Base-by-base conservation (phyloP, 30 jellyfish, hydroid and myxozoan genomes). In the Pelagia noctiluca region DNA sequence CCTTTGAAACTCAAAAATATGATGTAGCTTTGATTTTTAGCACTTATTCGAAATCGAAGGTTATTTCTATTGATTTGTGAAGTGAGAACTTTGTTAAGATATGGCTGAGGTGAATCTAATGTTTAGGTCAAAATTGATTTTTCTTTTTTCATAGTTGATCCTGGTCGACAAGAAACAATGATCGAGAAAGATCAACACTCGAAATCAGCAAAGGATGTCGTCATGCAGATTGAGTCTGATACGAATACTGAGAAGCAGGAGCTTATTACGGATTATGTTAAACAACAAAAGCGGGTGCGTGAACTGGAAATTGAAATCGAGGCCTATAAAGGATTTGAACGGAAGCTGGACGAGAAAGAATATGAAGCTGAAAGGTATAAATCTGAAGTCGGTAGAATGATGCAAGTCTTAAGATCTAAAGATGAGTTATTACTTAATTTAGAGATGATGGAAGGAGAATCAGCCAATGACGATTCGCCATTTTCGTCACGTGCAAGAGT, bases 361-460 rank as follows among this genome's bases (percentile, higher is more conserved):
- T 28, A 36, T 32, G 95, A 85, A 73, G 53, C 63, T 38, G 84
- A 85, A 26, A 57, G 64, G 42, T 25, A 50, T 0, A 85, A 75
- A 34, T 47, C 83, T 5, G 95, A 85, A 67, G 33, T 79, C 26
- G 88, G 75, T 5, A 77, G 86, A 65, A 65, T 88, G 85, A 88
- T 88, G 96, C 85, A 88, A 33, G 96, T 88, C 61, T 63, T 88
- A 31, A 35, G 85, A 13, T 28, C 86, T 0, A 88, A 88, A 68
- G 96, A 88, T 71, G 96, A 88, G 66, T 63, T 74, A 50, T 46
- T 88, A 31, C 64, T 88, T 38, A 70, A 78, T 50, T 50, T 88
- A 71, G 91, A 88, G 72, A 69, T 77, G 84, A 71, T 65, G 83
- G 89, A 77, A 23, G 86, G 49, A 35, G 92, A 77, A 36, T n/a